Evolutionary conservation across 2,113 vertebrate genomes (phyloP), one percentile per base, ranked within the genome.

Genomic region (Vulpes vulpes): DNA sequence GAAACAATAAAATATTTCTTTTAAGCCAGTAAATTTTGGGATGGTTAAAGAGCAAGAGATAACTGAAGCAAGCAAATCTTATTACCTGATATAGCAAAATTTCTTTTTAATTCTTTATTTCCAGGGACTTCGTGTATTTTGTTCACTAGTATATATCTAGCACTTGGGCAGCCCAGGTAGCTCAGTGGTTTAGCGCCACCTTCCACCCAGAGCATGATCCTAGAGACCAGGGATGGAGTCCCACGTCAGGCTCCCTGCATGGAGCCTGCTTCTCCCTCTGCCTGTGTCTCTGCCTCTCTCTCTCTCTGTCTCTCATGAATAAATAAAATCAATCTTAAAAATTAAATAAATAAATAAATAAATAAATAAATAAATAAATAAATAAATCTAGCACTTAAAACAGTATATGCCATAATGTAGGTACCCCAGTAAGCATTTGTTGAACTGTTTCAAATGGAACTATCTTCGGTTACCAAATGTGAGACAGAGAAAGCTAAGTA

Each of bases 401-500:
- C 17, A 65, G 16, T 38, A 11, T 69, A 38, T 69, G 53, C 65
- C 64, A 87, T 22, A 55, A 1, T 20, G 8, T 22, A 60, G 49
- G 78, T 20, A 79, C 49, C 83, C 55, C 55, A 16, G 2, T 71
- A 89, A 78, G 8, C 60, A 94, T 80, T n/a, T 74, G 51, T 27
- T 64, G 12, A 95, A 84, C 67, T 96, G 38, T 91, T 71, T 62
- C 87, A 93, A 80, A 91, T n/a, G 53, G 12, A 86, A 95, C 16
- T 84, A 85, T 73, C 65, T 27, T 71, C 12, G 35, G 14, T 86
- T 84, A 79, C n/a, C 60, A 88, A 60, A 74, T 65, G 23, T 83
- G 74, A 93, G 59, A 25, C 30, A 79, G 55, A 79, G 38, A 79
- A 49, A 79, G 38, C 49, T 79, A 15, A 17, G 79, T 67, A 74